phyloP scores from a whole-genome alignment of 2,888 invertebrate genomes.

The Nymphalis urticae region DNA sequence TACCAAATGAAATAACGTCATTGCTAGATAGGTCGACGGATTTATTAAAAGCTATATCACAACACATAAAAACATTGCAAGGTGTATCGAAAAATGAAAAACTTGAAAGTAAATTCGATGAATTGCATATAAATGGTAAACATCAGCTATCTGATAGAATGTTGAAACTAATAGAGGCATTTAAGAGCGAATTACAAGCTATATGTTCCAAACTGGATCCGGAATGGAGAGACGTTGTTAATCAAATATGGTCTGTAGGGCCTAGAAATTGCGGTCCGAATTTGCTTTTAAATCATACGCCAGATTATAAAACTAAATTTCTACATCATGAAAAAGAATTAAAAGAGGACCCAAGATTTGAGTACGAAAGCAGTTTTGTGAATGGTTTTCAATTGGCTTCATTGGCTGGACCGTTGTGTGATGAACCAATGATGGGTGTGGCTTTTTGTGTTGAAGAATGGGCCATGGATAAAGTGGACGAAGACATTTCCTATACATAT shows the following conservation, averaged over 20 bases:
- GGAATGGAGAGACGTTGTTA: slow-evolving; percentile 77
- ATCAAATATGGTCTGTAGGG: slow-evolving; percentile 95
- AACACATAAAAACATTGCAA: slow-evolving; percentile 70
- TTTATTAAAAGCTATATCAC: slow-evolving; percentile 85
- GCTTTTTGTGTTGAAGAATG: slow-evolving; percentile 95
- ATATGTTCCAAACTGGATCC: slow-evolving; percentile 83
- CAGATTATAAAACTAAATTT: slow-evolving; percentile 81
- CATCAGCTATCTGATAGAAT: slow-evolving; percentile 67
- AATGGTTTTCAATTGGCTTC: slow-evolving; percentile 94
- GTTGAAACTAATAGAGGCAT: slow-evolving; percentile 69
- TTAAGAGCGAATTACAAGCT: slow-evolving; percentile 80
- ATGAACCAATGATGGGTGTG: slow-evolving; percentile 98
- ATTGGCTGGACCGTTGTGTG: slow-evolving; percentile 95
- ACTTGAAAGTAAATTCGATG: slow-evolving; percentile 58
- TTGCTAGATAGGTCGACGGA: slow-evolving; percentile 87
- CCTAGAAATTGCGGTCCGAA: slow-evolving; percentile 95
- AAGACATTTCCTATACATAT: slow-evolving; percentile 65
- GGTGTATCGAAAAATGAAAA: slow-evolving; percentile 65
- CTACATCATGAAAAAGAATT: slow-evolving; percentile 65
- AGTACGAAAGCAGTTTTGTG: slow-evolving; percentile 89
- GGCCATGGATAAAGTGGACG: slow-evolving; percentile 77
- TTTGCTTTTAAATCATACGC: slow-evolving; percentile 90
- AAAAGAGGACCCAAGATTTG: slow-evolving; percentile 79
- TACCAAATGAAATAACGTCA: slow-evolving; percentile 86
- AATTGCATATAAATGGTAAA: slow-evolving; percentile 57